Percentiles rank a stretch among this genome's conserved stretches.
phyloP scores from a whole-genome alignment of 1,140 invertebrate species.

The Diachasma alloeum region DNA sequence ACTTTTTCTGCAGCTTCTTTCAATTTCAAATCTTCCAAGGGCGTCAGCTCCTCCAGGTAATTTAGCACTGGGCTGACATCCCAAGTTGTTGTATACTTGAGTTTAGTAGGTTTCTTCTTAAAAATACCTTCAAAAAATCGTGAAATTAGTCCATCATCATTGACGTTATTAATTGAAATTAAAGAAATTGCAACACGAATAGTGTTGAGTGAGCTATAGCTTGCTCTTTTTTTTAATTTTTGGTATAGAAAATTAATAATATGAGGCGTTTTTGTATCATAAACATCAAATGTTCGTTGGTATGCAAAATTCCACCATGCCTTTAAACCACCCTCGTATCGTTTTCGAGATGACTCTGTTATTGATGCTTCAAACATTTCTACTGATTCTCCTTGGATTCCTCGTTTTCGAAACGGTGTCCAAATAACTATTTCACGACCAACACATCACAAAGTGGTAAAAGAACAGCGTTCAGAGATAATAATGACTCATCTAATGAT shows the following conservation, averaged over 20 bases:
- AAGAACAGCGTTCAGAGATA: too few relatives aligned
- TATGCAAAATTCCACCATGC: not conserved
- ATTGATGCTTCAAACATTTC: too few relatives aligned
- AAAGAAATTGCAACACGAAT: not conserved
- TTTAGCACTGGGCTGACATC: too few relatives aligned
- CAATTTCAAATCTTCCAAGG: too few relatives aligned
- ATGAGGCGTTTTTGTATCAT: not conserved
- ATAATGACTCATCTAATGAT: too few relatives aligned
- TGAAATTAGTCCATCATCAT: too few relatives aligned
- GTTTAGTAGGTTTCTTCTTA: too few relatives aligned
- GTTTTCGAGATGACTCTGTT: not conserved
- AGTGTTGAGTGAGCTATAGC: slow-evolving; percentile 10
- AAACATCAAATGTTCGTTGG: not conserved
- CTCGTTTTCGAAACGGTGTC: not conserved
- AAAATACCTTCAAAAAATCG: too few relatives aligned
- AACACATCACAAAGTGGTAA: too few relatives aligned
- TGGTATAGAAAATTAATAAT: not conserved
- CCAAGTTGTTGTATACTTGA: too few relatives aligned
- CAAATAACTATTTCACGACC: not conserved
- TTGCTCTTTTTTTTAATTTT: slow-evolving; percentile 8
- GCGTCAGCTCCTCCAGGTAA: too few relatives aligned
- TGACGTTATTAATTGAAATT: not conserved
- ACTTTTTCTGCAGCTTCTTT: too few relatives aligned
- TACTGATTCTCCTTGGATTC: not conserved
- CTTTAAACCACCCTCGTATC: not conserved